Conservation (phyloP, 2,888 invertebrate genomes). For the Stomorhina lunata region DNA sequence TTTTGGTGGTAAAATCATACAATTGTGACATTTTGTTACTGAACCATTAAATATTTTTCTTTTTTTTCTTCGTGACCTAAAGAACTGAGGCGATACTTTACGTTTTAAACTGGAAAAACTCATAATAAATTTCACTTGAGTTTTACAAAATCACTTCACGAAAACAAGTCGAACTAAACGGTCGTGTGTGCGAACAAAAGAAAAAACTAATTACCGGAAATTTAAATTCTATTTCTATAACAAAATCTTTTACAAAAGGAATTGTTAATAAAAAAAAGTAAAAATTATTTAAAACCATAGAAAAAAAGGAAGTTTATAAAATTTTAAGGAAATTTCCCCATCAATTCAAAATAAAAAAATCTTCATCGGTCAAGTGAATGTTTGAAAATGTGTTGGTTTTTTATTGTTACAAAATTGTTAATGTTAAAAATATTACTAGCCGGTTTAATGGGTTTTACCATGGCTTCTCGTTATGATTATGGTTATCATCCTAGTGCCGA, state of each 20-base stretch:
- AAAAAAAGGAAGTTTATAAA: constrained; percentile 18
- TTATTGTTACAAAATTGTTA: constrained; percentile 69
- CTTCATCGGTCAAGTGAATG: constrained; percentile 20
- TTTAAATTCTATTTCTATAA: neutral
- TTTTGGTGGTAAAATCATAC: constrained; percentile 8
- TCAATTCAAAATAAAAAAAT: neutral
- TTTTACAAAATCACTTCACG: constrained; percentile 51
- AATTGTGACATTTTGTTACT: constrained; percentile 69
- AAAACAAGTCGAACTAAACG: constrained; percentile 46
- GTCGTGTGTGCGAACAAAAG: constrained; percentile 28
- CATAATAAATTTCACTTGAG: constrained; percentile 52
- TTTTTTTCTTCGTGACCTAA: constrained; percentile 36
- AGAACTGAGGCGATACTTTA: constrained; percentile 30
- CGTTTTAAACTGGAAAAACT: constrained; percentile 32
- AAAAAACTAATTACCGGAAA: neutral
- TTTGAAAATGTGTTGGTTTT: constrained; percentile 69
- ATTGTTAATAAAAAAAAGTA: neutral
- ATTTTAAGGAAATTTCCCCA: neutral
- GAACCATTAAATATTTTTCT: constrained; percentile 73
- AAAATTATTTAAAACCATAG: neutral
- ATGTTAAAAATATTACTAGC: constrained; percentile 70
- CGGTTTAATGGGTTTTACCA: constrained; percentile 46
- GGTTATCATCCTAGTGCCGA: constrained; percentile 78
- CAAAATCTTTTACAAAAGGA: neutral
- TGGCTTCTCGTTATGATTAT: constrained; percentile 70